These are phyloP conservation scores for Isichthys henryi DNA, from an alignment of 2,113 vertebrate genomes.

Conservation along the genomic window DNA sequence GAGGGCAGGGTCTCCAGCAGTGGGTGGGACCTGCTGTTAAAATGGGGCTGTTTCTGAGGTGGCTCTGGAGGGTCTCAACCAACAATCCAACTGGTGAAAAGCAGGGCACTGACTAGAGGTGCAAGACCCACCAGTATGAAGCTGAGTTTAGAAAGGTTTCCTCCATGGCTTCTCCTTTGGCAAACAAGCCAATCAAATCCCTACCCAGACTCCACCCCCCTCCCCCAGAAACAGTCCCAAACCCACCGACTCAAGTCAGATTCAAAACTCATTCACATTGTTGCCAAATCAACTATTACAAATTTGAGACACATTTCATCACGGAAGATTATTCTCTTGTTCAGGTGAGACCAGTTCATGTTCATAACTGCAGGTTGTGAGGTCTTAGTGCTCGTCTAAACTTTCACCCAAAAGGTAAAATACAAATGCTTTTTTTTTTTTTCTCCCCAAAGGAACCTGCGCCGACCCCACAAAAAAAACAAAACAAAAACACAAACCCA, in stretches of 20 bases:
- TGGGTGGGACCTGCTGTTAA: background rate
- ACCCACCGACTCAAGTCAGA: background rate
- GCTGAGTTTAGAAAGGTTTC: background rate
- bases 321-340: background rate
- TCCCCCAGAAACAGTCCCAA: background rate
- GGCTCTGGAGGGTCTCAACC: background rate
- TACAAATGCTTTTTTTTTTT: background rate
- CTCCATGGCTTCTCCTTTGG: background rate
- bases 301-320: slow-evolving; percentile 7
- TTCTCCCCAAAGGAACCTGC: background rate
- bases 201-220: background rate
- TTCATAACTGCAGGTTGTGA: background rate
- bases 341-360: background rate
- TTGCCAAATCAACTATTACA: background rate
- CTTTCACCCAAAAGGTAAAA: background rate
- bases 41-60: background rate
- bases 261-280: background rate
- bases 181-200: background rate
- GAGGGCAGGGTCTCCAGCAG: background rate
- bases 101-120: background rate
- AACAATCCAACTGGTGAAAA: background rate
- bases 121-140: background rate
- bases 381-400: slow-evolving; percentile 8
- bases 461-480: background rate
- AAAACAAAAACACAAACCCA: background rate